These are phyloP conservation scores for Rhipidura dahli DNA, from an alignment of 2,113 vertebrate genomes.

Conservation along the genomic window DNA sequence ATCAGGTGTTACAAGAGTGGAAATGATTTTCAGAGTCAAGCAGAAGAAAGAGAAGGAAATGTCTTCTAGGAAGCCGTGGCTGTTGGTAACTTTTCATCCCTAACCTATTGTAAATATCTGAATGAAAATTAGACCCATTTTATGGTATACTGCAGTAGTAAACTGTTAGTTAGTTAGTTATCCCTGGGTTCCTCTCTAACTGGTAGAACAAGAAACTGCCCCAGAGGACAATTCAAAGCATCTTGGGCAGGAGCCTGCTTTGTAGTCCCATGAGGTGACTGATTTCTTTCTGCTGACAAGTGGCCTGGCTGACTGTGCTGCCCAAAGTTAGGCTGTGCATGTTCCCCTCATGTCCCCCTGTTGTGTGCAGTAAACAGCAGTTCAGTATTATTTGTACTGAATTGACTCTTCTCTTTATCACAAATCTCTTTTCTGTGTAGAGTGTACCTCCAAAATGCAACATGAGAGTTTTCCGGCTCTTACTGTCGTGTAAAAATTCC, in stretches of 20 bases:
- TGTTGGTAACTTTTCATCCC: neutral
- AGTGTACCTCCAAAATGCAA: neutral
- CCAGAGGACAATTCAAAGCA: neutral
- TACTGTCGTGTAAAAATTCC: neutral
- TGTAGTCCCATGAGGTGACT: neutral
- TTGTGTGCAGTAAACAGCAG: neutral
- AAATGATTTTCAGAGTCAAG: neutral
- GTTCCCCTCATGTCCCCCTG: neutral
- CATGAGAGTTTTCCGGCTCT: neutral
- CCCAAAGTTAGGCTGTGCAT: neutral
- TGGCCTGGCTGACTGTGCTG: neutral
- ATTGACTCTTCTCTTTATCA: neutral
- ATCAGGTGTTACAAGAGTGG: neutral
- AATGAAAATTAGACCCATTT: neutral
- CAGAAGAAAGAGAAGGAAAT: neutral
- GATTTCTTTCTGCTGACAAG: neutral
- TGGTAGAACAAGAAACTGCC: neutral
- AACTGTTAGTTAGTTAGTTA: neutral
- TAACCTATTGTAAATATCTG: neutral
- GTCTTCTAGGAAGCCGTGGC: neutral
- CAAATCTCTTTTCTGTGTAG: neutral
- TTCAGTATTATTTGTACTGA: neutral
- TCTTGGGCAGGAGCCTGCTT: neutral
- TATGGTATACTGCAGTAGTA: neutral
- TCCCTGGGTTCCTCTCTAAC: neutral